Percentiles rank a stretch among this genome's conserved stretches.
phyloP scores from a whole-genome alignment of 2,888 invertebrate genomes.

The Hypena proboscidalis region DNA sequence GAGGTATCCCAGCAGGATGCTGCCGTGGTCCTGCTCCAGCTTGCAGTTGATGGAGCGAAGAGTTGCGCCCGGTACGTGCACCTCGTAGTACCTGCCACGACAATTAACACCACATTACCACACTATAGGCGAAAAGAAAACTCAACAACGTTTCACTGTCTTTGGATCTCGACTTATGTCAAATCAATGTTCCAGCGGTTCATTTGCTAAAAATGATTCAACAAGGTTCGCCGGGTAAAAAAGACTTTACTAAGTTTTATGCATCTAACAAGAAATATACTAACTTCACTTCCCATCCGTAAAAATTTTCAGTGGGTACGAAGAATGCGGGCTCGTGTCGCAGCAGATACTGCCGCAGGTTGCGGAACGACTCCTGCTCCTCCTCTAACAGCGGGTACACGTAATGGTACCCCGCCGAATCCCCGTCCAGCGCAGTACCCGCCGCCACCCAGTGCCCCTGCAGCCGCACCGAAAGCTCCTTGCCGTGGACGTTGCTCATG shows the following conservation, averaged over 20 bases:
- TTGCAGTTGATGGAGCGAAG: slow-evolving; percentile 59
- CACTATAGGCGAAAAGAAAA: neutral
- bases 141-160: no score
- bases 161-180: no score
- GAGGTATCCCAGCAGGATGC: slow-evolving; percentile 70
- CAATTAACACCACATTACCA: neutral
- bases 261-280: slow-evolving; percentile 10
- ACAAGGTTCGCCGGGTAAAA: neutral
- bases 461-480: slow-evolving; percentile 44
- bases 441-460: slow-evolving; percentile 46
- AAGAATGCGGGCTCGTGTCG: slow-evolving; percentile 67
- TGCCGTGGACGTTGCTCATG: slow-evolving; percentile 35
- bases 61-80: slow-evolving; percentile 46
- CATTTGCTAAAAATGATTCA: neutral
- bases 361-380: slow-evolving; percentile 33
- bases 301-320: slow-evolving; percentile 67
- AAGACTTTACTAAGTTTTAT: neutral
- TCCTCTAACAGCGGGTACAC: slow-evolving; percentile 42
- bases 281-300: slow-evolving; percentile 72
- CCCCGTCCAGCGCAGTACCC: slow-evolving; percentile 1
- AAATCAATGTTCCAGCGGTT: neutral
- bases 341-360: slow-evolving; percentile 63
- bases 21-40: slow-evolving; percentile 48
- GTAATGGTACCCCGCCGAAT: slow-evolving; percentile 18
- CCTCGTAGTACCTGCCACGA: slow-evolving; percentile 65